phyloP scores from a whole-genome alignment of 1,140 invertebrate species.

The Sminthurides bifidus region DNA sequence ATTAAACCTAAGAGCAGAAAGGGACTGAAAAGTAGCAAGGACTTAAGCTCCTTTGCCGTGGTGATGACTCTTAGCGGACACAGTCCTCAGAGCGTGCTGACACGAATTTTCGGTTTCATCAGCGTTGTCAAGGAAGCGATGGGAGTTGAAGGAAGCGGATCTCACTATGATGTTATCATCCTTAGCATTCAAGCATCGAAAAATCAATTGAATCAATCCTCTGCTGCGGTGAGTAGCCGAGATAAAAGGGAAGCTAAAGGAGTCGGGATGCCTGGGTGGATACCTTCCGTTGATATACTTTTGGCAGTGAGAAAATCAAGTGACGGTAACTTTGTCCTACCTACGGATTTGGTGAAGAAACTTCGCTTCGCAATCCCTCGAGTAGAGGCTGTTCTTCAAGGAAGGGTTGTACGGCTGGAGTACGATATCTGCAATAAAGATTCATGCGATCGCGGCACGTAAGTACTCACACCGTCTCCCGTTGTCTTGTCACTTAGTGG shows the following conservation, averaged over 20 bases:
- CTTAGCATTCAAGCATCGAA: conserved; percentile 25
- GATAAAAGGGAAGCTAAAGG: conserved; percentile 16
- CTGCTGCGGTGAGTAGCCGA: background rate
- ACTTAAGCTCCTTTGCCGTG: conserved; percentile 26
- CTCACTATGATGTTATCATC: conserved; percentile 27
- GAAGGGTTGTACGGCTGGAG: conserved; percentile 22
- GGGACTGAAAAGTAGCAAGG: conserved; percentile 24
- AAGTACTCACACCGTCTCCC: conserved; percentile 10
- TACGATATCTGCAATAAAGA: conserved; percentile 27
- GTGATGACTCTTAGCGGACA: conserved; percentile 28
- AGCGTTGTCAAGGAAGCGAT: conserved; percentile 31
- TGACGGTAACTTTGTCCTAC: conserved; percentile 25
- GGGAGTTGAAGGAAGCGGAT: conserved; percentile 21
- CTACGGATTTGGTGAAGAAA: conserved; percentile 25
- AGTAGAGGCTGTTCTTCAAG: conserved; percentile 28
- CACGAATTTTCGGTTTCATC: conserved; percentile 29
- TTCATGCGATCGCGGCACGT: conserved; percentile 31
- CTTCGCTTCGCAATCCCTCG: conserved; percentile 28
- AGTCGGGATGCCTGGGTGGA: too few species aligned
- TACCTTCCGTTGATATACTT: conserved; percentile 29
- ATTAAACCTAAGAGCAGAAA: too few species aligned
- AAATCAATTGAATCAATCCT: background rate
- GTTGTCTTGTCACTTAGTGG: background rate
- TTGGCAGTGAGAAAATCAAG: conserved; percentile 25
- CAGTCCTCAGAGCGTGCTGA: conserved; percentile 29